These are phyloP conservation scores for Idris sp. DNA, from an alignment of 1,140 invertebrate genomes.

Conservation along the genomic window DNA sequence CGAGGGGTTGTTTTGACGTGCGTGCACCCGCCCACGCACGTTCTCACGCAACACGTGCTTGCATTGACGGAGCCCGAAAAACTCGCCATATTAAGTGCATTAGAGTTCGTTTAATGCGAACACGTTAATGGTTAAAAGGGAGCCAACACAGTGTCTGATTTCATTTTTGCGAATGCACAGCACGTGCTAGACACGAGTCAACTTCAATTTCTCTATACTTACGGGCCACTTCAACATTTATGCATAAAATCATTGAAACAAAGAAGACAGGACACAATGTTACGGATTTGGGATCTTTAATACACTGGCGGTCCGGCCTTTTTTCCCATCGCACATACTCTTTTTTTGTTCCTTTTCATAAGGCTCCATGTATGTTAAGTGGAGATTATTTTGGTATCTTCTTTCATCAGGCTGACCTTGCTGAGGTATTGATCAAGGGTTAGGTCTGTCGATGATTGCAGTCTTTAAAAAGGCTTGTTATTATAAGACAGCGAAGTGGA, in stretches of 20 bases:
- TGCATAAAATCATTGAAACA: conserved; percentile 46
- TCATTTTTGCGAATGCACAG: conserved; percentile 53
- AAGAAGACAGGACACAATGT: conserved; percentile 28
- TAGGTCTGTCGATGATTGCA: conserved; percentile 14
- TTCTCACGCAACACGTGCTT: conserved; percentile 68
- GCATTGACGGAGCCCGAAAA: conserved; percentile 62
- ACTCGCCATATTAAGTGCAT: conserved; percentile 76
- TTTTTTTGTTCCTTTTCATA: neutral
- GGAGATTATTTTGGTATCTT: conserved; percentile 44
- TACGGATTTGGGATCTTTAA: conserved; percentile 22
- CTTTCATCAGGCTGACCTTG: conserved; percentile 41
- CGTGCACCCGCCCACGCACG: conserved; percentile 70
- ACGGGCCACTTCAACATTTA: conserved; percentile 47
- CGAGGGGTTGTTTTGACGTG: conserved; percentile 71
- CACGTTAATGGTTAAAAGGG: conserved; percentile 27
- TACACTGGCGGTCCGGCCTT: conserved; percentile 4
- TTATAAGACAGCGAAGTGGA: neutral
- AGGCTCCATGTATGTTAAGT: conserved; percentile 52
- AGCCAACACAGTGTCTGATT: conserved; percentile 66
- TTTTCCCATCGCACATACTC: conserved; percentile 24
- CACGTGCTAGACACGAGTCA: conserved; percentile 46
- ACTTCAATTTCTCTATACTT: conserved; percentile 27
- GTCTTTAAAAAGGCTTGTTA: neutral
- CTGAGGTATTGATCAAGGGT: conserved; percentile 33
- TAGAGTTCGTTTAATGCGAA: conserved; percentile 72